A percentile compares a stretch with the other conserved stretches of the same genome.
phyloP scores from a whole-genome alignment of 2,797 vertebrate species.

The Lepus oiostolus region DNA sequence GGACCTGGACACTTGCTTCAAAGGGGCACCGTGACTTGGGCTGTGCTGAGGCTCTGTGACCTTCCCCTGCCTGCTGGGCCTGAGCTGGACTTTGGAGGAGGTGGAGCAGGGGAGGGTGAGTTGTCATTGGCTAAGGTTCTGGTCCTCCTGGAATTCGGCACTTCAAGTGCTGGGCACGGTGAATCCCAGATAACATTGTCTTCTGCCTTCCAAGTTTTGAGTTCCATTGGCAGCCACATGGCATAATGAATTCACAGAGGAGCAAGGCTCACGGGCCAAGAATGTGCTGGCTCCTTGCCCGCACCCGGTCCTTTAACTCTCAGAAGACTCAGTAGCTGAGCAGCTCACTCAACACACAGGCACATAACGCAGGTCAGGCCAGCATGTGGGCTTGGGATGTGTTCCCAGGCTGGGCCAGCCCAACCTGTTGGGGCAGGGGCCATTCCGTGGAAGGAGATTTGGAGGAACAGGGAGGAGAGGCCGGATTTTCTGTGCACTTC shows the following conservation, averaged over 20 bases:
- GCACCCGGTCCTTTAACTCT: constrained; percentile 73
- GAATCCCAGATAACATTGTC: constrained; percentile 81
- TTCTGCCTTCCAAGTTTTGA: constrained; percentile 75
- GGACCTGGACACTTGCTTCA: constrained; percentile 34
- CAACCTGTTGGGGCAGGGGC: constrained; percentile 23
- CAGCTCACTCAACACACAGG: constrained; percentile 42
- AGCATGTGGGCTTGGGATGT: neutral
- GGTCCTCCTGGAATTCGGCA: constrained; percentile 77
- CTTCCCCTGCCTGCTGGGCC: constrained; percentile 19
- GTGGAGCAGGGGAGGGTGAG: constrained; percentile 63
- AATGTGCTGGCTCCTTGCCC: constrained; percentile 70
- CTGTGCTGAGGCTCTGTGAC: constrained; percentile 43
- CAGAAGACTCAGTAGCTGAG: constrained; percentile 43
- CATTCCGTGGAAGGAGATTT: constrained; percentile 12
- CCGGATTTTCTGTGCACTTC: constrained; percentile 36
- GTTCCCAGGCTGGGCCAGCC: constrained; percentile 73
- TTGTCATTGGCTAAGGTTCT: constrained; percentile 77
- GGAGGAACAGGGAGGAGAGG: neutral
- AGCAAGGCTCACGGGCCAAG: constrained; percentile 67
- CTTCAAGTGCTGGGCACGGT: constrained; percentile 71
- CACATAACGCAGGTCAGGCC: neutral
- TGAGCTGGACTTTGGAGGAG: constrained; percentile 64
- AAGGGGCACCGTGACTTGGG: constrained; percentile 4
- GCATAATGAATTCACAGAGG: constrained; percentile 78
- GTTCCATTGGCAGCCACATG: constrained; percentile 70